These are phyloP conservation scores for Ceratosolen fusciceps DNA, from an alignment of 1,140 invertebrate species.

Conservation along the genomic window DNA sequence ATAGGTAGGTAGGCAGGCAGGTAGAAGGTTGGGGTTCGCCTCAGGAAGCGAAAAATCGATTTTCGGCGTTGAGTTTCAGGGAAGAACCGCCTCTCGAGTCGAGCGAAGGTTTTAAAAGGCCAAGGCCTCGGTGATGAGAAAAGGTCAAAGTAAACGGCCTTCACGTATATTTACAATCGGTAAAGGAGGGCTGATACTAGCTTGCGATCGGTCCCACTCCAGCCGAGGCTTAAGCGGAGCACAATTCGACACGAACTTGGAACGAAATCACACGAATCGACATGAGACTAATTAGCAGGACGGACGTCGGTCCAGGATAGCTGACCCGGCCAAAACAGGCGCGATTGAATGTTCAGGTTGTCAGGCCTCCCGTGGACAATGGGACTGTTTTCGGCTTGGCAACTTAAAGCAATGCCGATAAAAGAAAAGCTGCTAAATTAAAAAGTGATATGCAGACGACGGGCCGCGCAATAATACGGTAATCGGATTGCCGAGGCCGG, in stretches of 20 bases:
- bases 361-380: background rate
- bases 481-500: background rate
- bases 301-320: background rate
- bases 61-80: slow-evolving; percentile 36
- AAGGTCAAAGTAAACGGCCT: background rate
- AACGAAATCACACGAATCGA: slow-evolving; percentile 15
- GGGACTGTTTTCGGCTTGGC: background rate
- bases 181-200: background rate
- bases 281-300: slow-evolving; percentile 6
- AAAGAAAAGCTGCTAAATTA: background rate
- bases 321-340: background rate
- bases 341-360: slow-evolving; percentile 30
- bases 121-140: background rate
- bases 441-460: background rate
- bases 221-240: background rate
- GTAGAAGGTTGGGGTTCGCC: too few species aligned
- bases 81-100: background rate
- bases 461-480: background rate
- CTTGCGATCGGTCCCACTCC: slow-evolving; percentile 4
- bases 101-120: background rate
- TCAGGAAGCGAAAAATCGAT: slow-evolving; percentile 29
- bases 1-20: too few species aligned
- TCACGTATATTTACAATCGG: slow-evolving; percentile 11
- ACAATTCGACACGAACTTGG: background rate
- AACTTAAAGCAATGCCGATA: background rate